Conservation (phyloP, 2,888 invertebrate genomes). For the Iphiclides podalirius region DNA sequence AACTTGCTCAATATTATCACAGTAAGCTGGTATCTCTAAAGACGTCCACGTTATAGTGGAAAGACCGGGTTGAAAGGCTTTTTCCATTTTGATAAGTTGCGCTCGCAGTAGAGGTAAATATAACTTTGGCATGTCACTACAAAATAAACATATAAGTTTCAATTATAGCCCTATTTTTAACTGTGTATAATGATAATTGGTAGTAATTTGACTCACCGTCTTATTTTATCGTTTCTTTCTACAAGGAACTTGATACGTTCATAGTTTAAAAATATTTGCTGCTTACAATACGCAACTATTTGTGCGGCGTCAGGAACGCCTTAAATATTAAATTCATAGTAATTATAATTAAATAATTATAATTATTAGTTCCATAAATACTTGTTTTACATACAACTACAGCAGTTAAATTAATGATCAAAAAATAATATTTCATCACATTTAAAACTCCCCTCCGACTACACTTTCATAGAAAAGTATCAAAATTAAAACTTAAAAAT, state of each 20-base stretch:
- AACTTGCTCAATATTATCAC: constrained; percentile 74
- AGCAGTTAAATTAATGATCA: too few species aligned
- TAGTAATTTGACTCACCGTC: constrained; percentile 47
- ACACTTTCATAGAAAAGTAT: too few species aligned
- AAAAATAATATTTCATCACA: too few species aligned
- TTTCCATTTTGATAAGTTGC: constrained; percentile 84
- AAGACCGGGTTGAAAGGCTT: constrained; percentile 86
- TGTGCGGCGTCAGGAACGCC: constrained; percentile 88
- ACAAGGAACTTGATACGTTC: constrained; percentile 82
- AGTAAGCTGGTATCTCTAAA: constrained; percentile 84
- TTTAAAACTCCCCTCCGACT: too few species aligned
- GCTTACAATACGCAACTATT: constrained; percentile 86
- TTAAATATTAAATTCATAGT: too few species aligned
- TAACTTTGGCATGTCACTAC: constrained; percentile 81
- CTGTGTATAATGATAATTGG: background rate
- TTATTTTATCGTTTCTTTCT: constrained; percentile 80
- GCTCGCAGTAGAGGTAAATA: constrained; percentile 86
- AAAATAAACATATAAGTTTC: constrained; percentile 9
- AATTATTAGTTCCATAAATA: too few species aligned
- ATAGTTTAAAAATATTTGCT: constrained; percentile 82
- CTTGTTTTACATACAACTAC: too few species aligned
- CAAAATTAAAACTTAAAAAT: too few species aligned
- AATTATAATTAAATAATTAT: too few species aligned
- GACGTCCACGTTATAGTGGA: constrained; percentile 92
- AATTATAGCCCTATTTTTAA: too few species aligned